phyloP scores from a whole-genome alignment of 2,113 vertebrate genomes.

The Urocynchramus pylzowi region DNA sequence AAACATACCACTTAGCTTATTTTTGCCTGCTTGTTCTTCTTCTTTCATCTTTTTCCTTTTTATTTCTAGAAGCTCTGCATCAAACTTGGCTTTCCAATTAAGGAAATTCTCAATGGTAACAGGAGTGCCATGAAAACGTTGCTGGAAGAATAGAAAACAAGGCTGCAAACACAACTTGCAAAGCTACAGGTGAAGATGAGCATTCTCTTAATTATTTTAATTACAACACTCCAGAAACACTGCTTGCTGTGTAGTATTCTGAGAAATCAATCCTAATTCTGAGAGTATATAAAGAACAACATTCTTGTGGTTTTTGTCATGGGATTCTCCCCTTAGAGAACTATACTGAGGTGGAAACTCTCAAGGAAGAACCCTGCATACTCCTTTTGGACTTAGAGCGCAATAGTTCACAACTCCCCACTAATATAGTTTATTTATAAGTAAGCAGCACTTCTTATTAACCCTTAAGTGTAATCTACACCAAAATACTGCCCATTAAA shows the following conservation, averaged over 20 bases:
- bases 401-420: not conserved
- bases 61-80: constrained; percentile 86
- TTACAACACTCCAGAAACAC: not conserved
- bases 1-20: constrained; percentile 87
- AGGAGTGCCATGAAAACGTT: constrained; percentile 92
- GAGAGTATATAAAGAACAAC: not conserved
- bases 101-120: constrained; percentile 97
- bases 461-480: not conserved
- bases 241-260: not conserved
- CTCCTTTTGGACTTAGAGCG: not conserved
- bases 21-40: constrained; percentile 88
- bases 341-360: not conserved
- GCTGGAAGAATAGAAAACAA: constrained; percentile 57
- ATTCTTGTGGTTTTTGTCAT: not conserved
- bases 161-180: not conserved
- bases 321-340: not conserved
- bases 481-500: not conserved
- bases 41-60: constrained; percentile 91
- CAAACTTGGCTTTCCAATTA: constrained; percentile 91
- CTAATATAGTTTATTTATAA: not conserved
- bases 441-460: not conserved
- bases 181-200: not conserved
- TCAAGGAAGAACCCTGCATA: accelerated
- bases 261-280: not conserved
- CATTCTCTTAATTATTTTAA: not conserved